These are phyloP conservation scores for Hybos culiciformis DNA, from an alignment of 2,888 invertebrate genomes.

Conservation along the genomic window DNA sequence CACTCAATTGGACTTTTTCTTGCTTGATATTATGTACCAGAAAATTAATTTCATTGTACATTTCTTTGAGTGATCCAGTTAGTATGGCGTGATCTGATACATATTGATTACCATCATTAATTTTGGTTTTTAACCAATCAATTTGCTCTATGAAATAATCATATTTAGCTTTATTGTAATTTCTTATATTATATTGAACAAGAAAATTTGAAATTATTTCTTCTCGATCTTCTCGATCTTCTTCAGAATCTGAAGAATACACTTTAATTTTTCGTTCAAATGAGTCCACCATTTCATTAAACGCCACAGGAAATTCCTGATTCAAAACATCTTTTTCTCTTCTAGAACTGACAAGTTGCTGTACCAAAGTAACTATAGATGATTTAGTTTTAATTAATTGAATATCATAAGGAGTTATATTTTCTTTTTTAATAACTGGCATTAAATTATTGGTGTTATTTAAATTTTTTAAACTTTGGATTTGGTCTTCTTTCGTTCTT, in stretches of 20 bases:
- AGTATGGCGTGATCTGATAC: constrained; percentile 28
- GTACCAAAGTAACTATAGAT: constrained; percentile 23
- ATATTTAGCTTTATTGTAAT: constrained; percentile 24
- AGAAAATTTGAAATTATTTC: constrained; percentile 28
- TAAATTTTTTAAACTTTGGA: constrained; percentile 25
- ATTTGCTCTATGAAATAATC: constrained; percentile 27
- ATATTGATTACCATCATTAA: constrained; percentile 20
- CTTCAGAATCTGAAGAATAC: constrained; percentile 20
- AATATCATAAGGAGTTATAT: constrained; percentile 22
- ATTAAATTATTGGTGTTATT: constrained; percentile 16
- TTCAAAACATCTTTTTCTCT: constrained; percentile 21
- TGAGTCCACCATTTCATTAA: constrained; percentile 22
- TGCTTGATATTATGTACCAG: constrained; percentile 28
- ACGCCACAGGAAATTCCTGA: constrained; percentile 21
- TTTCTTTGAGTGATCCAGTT: constrained; percentile 26
- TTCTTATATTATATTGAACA: constrained; percentile 26
- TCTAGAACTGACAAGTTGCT: constrained; percentile 21
- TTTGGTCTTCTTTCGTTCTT: constrained; percentile 27
- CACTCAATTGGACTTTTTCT: constrained; percentile 27
- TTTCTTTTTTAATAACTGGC: constrained; percentile 13
- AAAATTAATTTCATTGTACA: constrained; percentile 25
- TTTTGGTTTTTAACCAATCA: constrained; percentile 21
- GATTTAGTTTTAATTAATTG: constrained; percentile 26
- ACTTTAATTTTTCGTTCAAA: constrained; percentile 25
- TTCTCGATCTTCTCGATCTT: constrained; percentile 19